Conservation (phyloP, 2,113 vertebrate genomes). For the Crotalus viridis region DNA sequence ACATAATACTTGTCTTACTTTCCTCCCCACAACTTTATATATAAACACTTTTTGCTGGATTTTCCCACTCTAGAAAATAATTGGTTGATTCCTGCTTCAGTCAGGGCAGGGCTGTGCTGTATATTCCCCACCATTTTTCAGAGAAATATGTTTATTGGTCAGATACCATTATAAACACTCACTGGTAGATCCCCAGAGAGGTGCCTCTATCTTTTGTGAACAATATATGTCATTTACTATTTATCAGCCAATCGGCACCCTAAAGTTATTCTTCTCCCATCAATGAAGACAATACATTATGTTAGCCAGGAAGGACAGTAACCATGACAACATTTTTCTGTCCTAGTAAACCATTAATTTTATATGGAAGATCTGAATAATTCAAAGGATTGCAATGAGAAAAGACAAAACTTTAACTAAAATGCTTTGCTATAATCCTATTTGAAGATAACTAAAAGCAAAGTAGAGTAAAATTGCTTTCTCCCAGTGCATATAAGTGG, state of each 20-base stretch:
- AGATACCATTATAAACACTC: not conserved
- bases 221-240: not conserved
- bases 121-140: not conserved
- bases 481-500: not conserved
- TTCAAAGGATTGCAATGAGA: not conserved
- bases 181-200: not conserved
- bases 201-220: not conserved
- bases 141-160: not conserved
- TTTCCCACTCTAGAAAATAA: not conserved
- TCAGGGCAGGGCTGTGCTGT: not conserved
- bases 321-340: not conserved
- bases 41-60: not conserved
- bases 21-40: not conserved
- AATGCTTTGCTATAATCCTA: not conserved
- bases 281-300: not conserved
- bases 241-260: not conserved
- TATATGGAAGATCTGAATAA: not conserved
- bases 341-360: not conserved
- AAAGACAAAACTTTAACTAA: not conserved
- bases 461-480: not conserved
- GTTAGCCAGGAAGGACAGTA: not conserved
- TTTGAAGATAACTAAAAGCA: not conserved
- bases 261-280: not conserved
- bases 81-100: not conserved
- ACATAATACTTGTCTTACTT: not conserved